Percentiles rank a stretch among this genome's conserved stretches.
Conservation (phyloP, 2,797 vertebrate genomes). For the Neomorphus geoffroyi region DNA sequence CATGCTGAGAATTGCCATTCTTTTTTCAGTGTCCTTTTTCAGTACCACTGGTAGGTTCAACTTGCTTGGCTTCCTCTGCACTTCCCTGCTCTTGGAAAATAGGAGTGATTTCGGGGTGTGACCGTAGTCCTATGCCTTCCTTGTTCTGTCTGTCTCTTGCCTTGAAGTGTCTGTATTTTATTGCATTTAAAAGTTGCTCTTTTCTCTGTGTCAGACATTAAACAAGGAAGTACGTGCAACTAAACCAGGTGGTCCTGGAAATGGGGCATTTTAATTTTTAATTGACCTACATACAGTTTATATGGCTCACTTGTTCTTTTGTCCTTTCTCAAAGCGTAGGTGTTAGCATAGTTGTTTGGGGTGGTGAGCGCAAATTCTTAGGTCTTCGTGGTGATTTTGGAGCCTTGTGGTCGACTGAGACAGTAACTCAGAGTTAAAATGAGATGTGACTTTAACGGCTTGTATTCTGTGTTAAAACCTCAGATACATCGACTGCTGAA, state of each 20-base stretch:
- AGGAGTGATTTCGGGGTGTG: neutral
- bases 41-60: neutral
- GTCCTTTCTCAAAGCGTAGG: neutral
- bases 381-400: neutral
- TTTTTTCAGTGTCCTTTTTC: neutral
- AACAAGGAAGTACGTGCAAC: neutral
- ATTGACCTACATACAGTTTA: accelerated
- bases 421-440: neutral
- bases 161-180: neutral
- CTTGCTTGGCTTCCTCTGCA: neutral
- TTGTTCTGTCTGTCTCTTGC: neutral
- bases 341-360: neutral
- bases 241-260: neutral
- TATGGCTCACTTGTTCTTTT: neutral
- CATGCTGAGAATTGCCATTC: neutral
- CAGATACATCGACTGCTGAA: neutral
- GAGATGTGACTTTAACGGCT: neutral
- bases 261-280: neutral
- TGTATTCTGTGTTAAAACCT: neutral
- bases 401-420: neutral
- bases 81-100: neutral
- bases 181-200: neutral
- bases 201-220: neutral
- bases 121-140: neutral
- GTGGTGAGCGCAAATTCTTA: neutral